Evolutionary conservation across 1,140 invertebrate species (phyloP).

Genomic region (Parasteatoda tepidariorum): DNA sequence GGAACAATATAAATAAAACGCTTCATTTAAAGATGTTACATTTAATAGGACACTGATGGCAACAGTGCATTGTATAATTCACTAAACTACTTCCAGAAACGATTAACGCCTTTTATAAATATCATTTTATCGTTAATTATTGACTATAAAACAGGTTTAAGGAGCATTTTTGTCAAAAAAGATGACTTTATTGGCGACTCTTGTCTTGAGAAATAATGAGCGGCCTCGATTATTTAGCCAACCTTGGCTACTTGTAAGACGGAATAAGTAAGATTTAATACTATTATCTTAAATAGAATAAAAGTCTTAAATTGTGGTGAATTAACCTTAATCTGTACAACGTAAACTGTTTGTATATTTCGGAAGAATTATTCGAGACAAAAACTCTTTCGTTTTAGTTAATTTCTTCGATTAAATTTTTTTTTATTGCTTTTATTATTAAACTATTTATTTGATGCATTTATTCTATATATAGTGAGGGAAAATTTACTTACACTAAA

Average conservation of each 20-base stretch:
- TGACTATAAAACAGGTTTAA: background rate
- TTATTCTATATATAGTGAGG: too few relatives aligned
- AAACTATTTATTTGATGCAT: too few relatives aligned
- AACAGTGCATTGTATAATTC: too few relatives aligned
- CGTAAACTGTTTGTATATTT: too few relatives aligned
- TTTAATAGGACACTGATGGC: too few relatives aligned
- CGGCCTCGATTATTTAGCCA: slow-evolving; percentile 1
- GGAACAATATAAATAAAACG: too few relatives aligned
- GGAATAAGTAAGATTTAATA: background rate
- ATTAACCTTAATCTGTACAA: background rate
- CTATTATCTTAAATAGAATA: background rate
- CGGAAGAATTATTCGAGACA: too few relatives aligned
- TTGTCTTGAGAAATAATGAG: background rate
- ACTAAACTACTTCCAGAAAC: background rate
- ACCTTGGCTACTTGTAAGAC: background rate
- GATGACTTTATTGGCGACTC: background rate
- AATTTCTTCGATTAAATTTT: too few relatives aligned
- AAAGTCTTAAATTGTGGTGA: background rate
- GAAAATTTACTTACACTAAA: too few relatives aligned
- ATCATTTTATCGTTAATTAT: background rate
- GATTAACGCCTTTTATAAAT: background rate
- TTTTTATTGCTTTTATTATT: too few relatives aligned
- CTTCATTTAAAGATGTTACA: too few relatives aligned
- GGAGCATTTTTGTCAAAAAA: background rate
- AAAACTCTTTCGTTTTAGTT: too few relatives aligned